These are phyloP conservation scores for Chlamydotis undulata DNA, from an alignment of 2,113 vertebrate genomes.

Conservation along the genomic window DNA sequence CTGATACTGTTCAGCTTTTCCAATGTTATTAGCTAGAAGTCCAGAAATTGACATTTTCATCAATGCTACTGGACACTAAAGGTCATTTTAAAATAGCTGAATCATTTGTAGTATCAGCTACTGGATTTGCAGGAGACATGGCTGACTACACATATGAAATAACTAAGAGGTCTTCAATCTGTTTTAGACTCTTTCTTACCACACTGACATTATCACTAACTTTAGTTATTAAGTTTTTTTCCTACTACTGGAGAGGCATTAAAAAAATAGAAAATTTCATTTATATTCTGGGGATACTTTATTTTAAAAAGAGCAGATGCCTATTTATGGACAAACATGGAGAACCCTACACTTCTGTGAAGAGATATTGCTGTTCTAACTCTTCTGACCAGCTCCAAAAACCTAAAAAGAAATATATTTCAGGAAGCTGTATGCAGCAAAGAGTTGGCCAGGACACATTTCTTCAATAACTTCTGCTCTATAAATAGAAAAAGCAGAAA, in stretches of 20 bases:
- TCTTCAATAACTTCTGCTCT: neutral
- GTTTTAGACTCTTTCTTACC: neutral
- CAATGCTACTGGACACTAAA: neutral
- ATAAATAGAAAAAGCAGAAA: neutral
- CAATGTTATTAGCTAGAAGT: neutral
- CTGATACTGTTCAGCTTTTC: neutral
- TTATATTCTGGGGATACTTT: neutral
- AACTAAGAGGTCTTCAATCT: neutral
- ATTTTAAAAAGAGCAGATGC: neutral
- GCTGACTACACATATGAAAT: neutral
- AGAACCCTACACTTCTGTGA: neutral
- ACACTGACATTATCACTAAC: neutral
- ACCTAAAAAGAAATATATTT: neutral
- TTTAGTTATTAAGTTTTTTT: neutral
- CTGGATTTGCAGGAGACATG: neutral
- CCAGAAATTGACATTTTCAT: neutral
- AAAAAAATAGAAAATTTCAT: neutral
- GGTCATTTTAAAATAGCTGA: neutral
- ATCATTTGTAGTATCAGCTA: neutral
- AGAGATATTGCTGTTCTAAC: neutral
- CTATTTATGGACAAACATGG: neutral
- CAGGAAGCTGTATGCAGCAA: neutral
- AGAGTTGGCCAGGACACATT: neutral
- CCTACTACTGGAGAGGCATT: neutral
- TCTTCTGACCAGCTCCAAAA: neutral